Percentiles rank a stretch among this genome's conserved stretches.
phyloP scores from a whole-genome alignment of 2,113 vertebrate genomes.

The Microtus pennsylvanicus region DNA sequence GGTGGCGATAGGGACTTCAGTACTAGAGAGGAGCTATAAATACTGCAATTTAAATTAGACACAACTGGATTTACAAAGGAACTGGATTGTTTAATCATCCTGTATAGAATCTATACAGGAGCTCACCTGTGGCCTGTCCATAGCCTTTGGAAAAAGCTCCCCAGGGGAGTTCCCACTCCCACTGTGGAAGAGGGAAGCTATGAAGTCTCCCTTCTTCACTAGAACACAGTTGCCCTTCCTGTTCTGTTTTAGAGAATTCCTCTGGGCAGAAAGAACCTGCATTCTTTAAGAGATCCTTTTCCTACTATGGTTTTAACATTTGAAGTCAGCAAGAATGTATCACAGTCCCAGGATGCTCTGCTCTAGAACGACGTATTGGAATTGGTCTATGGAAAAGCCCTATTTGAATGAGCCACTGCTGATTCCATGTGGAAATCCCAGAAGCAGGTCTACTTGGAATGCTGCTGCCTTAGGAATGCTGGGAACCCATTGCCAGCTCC shows the following conservation, averaged over 20 bases:
- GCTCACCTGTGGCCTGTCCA: not conserved
- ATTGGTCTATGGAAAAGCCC: constrained; percentile 19
- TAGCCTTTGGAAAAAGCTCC: not conserved
- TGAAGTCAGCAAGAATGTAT: constrained; percentile 1
- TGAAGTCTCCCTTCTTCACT: not conserved
- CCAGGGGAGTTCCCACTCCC: not conserved
- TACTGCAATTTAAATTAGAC: constrained; percentile 45
- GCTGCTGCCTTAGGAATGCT: not conserved
- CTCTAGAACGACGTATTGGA: constrained; percentile 43
- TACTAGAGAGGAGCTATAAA: not conserved
- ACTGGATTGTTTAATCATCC: not conserved
- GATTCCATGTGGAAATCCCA: not conserved
- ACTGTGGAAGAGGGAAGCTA: fast-evolving
- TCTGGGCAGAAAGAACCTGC: not conserved
- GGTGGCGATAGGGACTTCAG: not conserved
- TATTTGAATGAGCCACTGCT: not conserved
- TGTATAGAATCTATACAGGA: not conserved
- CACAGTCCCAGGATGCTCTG: constrained; percentile 59
- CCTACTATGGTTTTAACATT: not conserved
- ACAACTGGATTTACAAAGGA: constrained; percentile 72
- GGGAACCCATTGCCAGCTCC: not conserved
- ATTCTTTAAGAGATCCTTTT: constrained; percentile 37
- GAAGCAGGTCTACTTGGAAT: constrained; percentile 37
- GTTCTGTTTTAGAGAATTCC: constrained; percentile 60
- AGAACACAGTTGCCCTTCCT: constrained; percentile 47